A percentile compares a stretch with the other conserved stretches of the same genome.
These are phyloP conservation scores for Eugnorisma glareosa DNA, from an alignment of 2,888 invertebrate genomes.

Conservation along the genomic window DNA sequence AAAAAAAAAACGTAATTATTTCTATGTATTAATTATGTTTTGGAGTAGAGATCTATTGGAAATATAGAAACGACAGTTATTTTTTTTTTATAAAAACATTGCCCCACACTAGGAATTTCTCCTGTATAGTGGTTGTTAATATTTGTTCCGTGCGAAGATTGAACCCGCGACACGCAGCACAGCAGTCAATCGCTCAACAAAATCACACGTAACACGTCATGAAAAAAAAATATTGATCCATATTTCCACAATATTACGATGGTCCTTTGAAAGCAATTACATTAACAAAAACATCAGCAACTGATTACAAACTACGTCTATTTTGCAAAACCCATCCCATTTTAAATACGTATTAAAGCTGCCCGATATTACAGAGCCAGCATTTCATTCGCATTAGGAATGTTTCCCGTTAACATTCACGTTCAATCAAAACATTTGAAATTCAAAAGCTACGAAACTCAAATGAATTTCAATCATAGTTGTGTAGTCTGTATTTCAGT, in stretches of 20 bases:
- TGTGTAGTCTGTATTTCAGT: conserved; percentile 6
- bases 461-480: conserved; percentile 36
- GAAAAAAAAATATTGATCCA: background rate
- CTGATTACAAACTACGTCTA: background rate
- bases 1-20: too few species aligned
- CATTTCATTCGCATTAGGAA: conserved; percentile 18
- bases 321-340: background rate
- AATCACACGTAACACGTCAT: background rate
- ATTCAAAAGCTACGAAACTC: conserved; percentile 6
- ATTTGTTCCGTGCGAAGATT: too few species aligned
- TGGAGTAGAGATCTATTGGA: background rate
- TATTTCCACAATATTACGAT: background rate
- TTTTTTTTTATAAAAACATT: too few species aligned
- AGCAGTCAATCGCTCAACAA: too few species aligned
- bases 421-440: conserved; percentile 33
- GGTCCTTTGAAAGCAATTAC: too few species aligned
- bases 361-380: background rate
- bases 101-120: too few species aligned
- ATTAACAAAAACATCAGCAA: conserved; percentile 3
- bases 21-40: background rate
- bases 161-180: too few species aligned
- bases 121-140: too few species aligned
- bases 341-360: background rate
- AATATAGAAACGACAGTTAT: too few species aligned
- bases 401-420: conserved; percentile 14